Base-by-base conservation (phyloP, 2,797 vertebrate genomes). In the Ptychadena robeensis region DNA sequence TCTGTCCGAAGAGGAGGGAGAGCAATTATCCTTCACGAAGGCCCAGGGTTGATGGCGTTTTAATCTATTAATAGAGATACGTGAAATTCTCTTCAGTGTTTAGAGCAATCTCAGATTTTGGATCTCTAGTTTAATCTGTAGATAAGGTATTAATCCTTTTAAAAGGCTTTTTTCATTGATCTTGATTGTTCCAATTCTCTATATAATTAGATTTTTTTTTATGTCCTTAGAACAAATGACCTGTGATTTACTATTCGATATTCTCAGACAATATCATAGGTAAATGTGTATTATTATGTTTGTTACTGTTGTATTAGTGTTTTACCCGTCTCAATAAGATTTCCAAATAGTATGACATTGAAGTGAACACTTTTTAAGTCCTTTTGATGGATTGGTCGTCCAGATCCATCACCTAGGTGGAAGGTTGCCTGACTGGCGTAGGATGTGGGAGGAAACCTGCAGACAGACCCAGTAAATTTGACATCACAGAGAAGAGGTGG, bases 21-120 rank as follows among this genome's bases (percentile, higher is more conserved):
- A 61, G 59, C 59, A 61, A 61, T 61, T 61, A 61, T 61, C 27
- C 59, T 61, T 61, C 27, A 28, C 27, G 28, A 61, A 61, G 59
- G 22, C 7, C 57, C 7, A n/a, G 25, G 57, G n/a, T 25, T 27
- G n/a, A 61, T 61, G 59, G 25, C 3, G 11, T 28, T 61, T 61
- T 61, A 61, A 61, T 61, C 59, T 61, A 25, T 61, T 61, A 61
- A 61, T 25, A 61, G 59, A 61, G 59, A 28, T 61, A 25, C 27
- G 59, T 61, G 59, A 61, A 28, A 25, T 12, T 61, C 4, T 61
- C 27, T 28, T 61, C n/a, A 61, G 25, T 25, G 27, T 61, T n/a
- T 14, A 61, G 25, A 25, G 44, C 44, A 53, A 53, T 53, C 18
- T 53, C 15, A 7, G 18, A 53, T 53, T 53, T 53, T 53, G 44